Evolutionary conservation across 2,888 invertebrate species (phyloP), one percentile per base, ranked within the genome.

Genomic region (Clitarchus hookeri): DNA sequence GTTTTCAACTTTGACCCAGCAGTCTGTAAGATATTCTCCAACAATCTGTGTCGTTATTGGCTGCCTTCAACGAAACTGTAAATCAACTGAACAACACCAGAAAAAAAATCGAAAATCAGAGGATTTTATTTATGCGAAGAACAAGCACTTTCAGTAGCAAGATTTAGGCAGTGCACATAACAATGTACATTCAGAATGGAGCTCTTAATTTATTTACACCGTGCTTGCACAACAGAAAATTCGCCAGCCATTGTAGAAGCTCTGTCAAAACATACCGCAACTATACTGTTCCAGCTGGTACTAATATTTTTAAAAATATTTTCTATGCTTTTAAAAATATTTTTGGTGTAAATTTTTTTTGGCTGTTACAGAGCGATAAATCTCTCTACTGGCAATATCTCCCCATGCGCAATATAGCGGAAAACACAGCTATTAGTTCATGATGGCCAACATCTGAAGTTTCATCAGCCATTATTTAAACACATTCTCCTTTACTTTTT

Each of bases 211-310:
- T 79, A 13, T 79, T 79, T 79, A 48, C 48, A 48, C 2, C 48
- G n/a, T 78, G 78, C 78, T 78, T 78, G 78, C 23, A 12, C 25
- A 79, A 12, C 79, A 26, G 3, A 26, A 12, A 26, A 79, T 79
- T 79, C 79, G 23, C n/a, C 79, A 23, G 25, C 79, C 79, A 79
- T 23, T 79, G 79, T 79, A 79, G 79, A 79, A 79, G 79, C 79
- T 79, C 79, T n/a, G 23, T 79, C n/a, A 79, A 79, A 79, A 79
- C 27, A 79, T 27, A 79, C n/a, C 9, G 16, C 79, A 79, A 79
- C 16, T 79, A 79, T 0, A 79, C 79, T 79, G 25, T 79, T 79
- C 79, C 27, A 79, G 27, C 79, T n/a, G 23, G 79, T 26, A 13
- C n/a, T n/a, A 12, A 79, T 79, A 79, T 79, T 36, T 27, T 79